These are phyloP conservation scores for Atherinomorus stipes DNA, from an alignment of 2,113 vertebrate species.

Conservation along the genomic window DNA sequence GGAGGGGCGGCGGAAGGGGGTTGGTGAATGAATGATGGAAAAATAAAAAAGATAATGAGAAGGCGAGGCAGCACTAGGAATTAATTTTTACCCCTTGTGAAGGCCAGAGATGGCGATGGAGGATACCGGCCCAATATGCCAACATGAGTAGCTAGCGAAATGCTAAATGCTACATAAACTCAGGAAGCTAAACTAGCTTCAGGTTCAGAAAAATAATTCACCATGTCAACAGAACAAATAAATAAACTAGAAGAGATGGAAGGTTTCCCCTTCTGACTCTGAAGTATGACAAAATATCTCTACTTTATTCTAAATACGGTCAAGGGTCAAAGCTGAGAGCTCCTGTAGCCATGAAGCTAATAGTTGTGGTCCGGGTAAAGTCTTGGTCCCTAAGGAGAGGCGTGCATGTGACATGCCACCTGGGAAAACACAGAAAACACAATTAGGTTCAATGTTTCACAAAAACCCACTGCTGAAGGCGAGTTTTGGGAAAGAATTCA, in stretches of 20 bases:
- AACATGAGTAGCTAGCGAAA: slow-evolving; percentile 44
- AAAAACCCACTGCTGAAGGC: too few relatives aligned
- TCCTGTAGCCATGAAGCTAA: neutral
- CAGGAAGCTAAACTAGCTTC: slow-evolving; percentile 13
- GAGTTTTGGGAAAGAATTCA: too few relatives aligned
- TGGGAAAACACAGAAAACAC: neutral
- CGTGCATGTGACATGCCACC: slow-evolving; percentile 11
- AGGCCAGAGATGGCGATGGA: slow-evolving; percentile 66
- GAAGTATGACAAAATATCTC: neutral
- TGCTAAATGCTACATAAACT: slow-evolving; percentile 57
- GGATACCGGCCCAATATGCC: slow-evolving; percentile 28
- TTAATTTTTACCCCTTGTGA: slow-evolving; percentile 57
- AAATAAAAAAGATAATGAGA: slow-evolving; percentile 23
- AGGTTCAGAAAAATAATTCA: slow-evolving; percentile 34
- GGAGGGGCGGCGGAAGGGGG: too few relatives aligned
- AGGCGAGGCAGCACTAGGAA: slow-evolving; percentile 20
- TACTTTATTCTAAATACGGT: neutral
- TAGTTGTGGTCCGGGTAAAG: slow-evolving; percentile 9
- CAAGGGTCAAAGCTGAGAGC: slow-evolving; percentile 11
- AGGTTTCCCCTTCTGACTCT: neutral
- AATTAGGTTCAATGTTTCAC: too few relatives aligned
- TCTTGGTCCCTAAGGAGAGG: neutral
- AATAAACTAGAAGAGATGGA: neutral
- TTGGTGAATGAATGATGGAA: too few relatives aligned
- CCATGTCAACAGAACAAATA: slow-evolving; percentile 24